Conservation (phyloP, 2,113 vertebrate species). For the Lagenorhynchus albirostris region DNA sequence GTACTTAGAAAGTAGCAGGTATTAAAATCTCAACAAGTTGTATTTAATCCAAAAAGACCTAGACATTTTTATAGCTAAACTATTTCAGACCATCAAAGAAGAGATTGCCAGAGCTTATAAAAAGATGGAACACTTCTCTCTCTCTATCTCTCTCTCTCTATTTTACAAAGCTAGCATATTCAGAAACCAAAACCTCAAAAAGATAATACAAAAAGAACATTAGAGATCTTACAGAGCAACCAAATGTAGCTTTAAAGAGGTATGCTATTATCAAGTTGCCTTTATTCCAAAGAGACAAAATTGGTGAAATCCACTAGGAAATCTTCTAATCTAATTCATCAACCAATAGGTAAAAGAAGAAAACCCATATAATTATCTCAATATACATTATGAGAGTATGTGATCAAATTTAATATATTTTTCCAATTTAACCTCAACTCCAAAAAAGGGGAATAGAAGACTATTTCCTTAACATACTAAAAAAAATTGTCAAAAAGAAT, state of each 20-base stretch:
- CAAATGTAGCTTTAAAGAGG: background rate
- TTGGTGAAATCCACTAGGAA: conserved; percentile 26
- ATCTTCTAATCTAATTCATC: conserved; percentile 6
- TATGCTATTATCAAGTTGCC: background rate
- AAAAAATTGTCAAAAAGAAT: conserved; percentile 20
- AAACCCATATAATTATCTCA: background rate
- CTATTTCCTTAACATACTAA: background rate
- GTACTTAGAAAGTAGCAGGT: conserved; percentile 30
- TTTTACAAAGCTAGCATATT: background rate
- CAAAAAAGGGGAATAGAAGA: background rate
- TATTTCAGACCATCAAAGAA: background rate
- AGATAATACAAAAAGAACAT: background rate
- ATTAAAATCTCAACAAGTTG: conserved; percentile 27
- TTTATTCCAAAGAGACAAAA: conserved; percentile 12
- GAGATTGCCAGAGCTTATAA: background rate
- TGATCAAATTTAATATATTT: conserved; percentile 8
- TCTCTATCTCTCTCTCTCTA: background rate
- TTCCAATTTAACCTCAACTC: background rate
- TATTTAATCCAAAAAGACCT: background rate
- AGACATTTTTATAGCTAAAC: conserved; percentile 32
- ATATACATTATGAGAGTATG: background rate
- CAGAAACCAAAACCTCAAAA: background rate
- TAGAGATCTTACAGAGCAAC: background rate
- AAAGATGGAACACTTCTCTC: background rate
- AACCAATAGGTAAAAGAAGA: background rate